Conservation (phyloP, 2,797 vertebrate species). For the Pseudochirops cupreus region DNA sequence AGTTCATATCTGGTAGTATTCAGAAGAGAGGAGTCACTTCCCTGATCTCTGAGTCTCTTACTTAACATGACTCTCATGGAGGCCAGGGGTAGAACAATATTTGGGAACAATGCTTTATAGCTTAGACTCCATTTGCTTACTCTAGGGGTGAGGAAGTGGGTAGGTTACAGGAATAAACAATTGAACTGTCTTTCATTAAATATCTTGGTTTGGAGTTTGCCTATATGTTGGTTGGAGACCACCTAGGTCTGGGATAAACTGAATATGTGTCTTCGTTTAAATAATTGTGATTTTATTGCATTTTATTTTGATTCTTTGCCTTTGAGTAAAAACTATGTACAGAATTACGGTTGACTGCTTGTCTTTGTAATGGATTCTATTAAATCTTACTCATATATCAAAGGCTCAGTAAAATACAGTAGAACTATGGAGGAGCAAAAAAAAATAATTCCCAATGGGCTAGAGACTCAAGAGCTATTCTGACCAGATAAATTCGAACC, state of each 20-base stretch:
- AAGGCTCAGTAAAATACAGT: neutral
- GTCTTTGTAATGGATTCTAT: neutral
- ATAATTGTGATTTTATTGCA: neutral
- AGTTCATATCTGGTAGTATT: neutral
- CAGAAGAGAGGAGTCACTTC: neutral
- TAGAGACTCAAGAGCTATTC: neutral
- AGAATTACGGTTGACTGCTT: neutral
- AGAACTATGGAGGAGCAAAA: neutral
- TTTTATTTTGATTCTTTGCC: neutral
- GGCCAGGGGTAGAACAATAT: neutral
- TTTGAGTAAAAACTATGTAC: neutral
- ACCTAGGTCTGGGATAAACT: neutral
- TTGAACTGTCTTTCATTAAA: neutral
- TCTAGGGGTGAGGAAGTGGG: neutral
- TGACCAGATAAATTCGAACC: neutral
- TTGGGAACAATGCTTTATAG: neutral
- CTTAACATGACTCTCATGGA: neutral
- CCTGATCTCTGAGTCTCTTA: neutral
- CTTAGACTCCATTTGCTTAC: neutral
- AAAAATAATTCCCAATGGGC: neutral
- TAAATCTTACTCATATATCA: neutral
- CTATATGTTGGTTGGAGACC: neutral
- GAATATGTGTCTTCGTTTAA: neutral
- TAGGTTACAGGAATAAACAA: neutral
- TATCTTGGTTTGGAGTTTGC: neutral